Conservation (phyloP, 2,113 vertebrate genomes). For the Geothlypis trichas region DNA sequence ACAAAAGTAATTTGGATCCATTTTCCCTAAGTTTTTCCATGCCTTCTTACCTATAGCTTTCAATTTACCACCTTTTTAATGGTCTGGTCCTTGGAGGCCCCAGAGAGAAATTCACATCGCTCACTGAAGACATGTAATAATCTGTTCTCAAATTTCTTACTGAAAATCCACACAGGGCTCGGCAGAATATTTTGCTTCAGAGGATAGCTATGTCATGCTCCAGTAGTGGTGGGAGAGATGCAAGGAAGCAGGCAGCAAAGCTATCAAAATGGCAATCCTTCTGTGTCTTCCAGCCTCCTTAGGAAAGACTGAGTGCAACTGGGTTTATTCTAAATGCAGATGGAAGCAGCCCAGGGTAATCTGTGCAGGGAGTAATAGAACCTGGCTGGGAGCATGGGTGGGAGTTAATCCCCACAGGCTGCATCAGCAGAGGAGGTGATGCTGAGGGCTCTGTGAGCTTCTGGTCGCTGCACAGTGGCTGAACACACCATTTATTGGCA, state of each 20-base stretch:
- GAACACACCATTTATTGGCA: not conserved
- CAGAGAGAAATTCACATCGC: accelerated
- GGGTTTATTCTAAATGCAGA: not conserved
- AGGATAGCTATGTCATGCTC: not conserved
- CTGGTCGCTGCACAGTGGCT: not conserved
- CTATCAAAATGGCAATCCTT: not conserved
- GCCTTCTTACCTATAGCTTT: not conserved
- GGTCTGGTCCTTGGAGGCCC: not conserved
- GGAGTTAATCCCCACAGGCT: not conserved
- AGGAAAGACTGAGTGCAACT: not conserved
- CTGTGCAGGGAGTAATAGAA: not conserved
- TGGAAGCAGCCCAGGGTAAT: not conserved
- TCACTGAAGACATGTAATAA: not conserved
- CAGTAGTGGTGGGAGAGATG: not conserved
- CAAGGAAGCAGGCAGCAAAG: not conserved
- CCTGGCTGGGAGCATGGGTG: accelerated
- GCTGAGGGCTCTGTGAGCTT: not conserved
- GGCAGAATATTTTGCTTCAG: not conserved
- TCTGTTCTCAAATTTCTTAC: not conserved
- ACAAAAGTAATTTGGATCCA: not conserved
- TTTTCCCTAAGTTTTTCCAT: not conserved
- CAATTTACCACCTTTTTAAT: not conserved
- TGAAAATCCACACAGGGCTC: not conserved
- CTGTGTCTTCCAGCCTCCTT: not conserved
- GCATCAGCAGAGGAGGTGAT: not conserved